Percentiles rank a stretch among this genome's conserved stretches.
These are phyloP conservation scores for Drosophila arawakana DNA, from an alignment of 1,140 invertebrate genomes.

Conservation along the genomic window DNA sequence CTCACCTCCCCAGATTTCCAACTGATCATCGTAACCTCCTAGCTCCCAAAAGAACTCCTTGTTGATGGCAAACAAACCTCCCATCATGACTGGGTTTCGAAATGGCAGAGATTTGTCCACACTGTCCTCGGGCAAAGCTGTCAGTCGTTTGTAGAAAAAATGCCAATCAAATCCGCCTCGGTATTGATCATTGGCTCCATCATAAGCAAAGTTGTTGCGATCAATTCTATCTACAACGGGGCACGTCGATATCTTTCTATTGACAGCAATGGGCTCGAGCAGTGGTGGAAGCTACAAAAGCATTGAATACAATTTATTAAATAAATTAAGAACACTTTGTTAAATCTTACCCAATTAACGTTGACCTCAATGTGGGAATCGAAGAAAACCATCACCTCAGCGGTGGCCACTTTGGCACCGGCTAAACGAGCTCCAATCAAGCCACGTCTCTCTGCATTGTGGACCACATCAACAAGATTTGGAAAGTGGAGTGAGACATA, in stretches of 20 bases:
- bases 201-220: slow-evolving; percentile 91
- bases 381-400: slow-evolving; percentile 95
- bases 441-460: slow-evolving; percentile 90
- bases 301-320: neutral
- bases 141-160: slow-evolving; percentile 93
- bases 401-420: slow-evolving; percentile 92
- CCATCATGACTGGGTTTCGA: slow-evolving; percentile 96
- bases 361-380: slow-evolving; percentile 97
- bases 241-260: slow-evolving; percentile 91
- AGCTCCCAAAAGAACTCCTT: slow-evolving; percentile 97
- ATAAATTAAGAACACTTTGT: neutral
- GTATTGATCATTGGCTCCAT: slow-evolving; percentile 90
- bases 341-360: slow-evolving; percentile 88
- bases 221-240: slow-evolving; percentile 94
- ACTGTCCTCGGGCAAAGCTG: slow-evolving; percentile 89
- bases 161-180: slow-evolving; percentile 95
- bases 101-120: slow-evolving; percentile 91
- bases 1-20: slow-evolving; percentile 98
- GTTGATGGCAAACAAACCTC: slow-evolving; percentile 96
- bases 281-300: slow-evolving; percentile 88
- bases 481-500: slow-evolving; percentile 89
- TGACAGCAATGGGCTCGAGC: slow-evolving; percentile 89
- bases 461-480: slow-evolving; percentile 90
- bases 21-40: slow-evolving; percentile 95
- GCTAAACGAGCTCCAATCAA: slow-evolving; percentile 94